Evolutionary conservation across 1,140 invertebrate genomes (phyloP), one percentile per base, ranked within the genome.

Genomic region (Nasonia giraulti): DNA sequence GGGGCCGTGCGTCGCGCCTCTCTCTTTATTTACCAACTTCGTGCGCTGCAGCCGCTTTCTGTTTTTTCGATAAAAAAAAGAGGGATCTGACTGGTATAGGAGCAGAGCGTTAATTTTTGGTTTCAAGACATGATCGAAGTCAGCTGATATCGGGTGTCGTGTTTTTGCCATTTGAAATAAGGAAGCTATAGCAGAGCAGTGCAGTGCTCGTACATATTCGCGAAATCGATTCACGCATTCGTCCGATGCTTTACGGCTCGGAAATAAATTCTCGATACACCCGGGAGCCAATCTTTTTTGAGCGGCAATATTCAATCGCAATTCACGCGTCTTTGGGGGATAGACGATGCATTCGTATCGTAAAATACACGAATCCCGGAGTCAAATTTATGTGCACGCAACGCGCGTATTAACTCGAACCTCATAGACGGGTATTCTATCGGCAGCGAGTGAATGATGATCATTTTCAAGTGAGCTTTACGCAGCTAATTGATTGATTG

Each of bases 271-370:
- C 23, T 50, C 40, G n/a, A 55, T 73, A 17, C 80, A 71, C 79
- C 44, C 10, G 76, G 68, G 79, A 69, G 37, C 4, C 33, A 71
- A 80, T 80, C 40, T 80, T 80, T 80, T 37, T 44, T 80, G 11
- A 62, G 11, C 27, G 40, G 40, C 80, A 82, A 71, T 75, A 75
- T 75, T 82, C 80, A 74, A 75, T 75, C 33, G 47, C 47, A 40
- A 62, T 82, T 82, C 80, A 75, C 80, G 27, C 50, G 80, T 33
- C 80, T 74, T 82, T 82, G 31, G 80, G 80, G 80, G 10, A 82
- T 82, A 33, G 47, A 33, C 69, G 50, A 82, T 82, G 47, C 47
- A 75, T 82, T 74, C 62, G 12, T 62, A 74, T 75, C 44, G 27
- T 74, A 37, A 81, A 74, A 75, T 82, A 62, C 33, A 12, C 14